Percentiles rank a stretch among this genome's conserved stretches.
These are phyloP conservation scores for Melangyna quadrimaculata DNA, from an alignment of 2,888 invertebrate genomes.

Conservation along the genomic window DNA sequence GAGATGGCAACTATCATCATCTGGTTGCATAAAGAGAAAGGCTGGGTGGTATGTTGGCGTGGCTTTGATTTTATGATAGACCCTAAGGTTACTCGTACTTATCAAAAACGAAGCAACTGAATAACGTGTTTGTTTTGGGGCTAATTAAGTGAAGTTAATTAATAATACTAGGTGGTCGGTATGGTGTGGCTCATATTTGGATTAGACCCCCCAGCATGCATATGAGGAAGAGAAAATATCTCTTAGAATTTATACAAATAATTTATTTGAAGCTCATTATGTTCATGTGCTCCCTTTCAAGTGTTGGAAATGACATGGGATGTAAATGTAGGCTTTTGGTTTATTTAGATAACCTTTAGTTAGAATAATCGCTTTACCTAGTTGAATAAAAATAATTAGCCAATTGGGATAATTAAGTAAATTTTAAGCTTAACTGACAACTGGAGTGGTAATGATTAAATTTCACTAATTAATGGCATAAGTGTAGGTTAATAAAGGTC, in stretches of 20 bases:
- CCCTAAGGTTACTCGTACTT: not conserved
- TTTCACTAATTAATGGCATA: too few species aligned
- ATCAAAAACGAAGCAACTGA: constrained; percentile 43
- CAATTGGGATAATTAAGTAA: not conserved
- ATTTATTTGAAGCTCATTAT: constrained; percentile 52
- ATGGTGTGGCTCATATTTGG: not conserved
- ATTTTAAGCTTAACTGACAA: not conserved
- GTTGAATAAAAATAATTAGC: not conserved
- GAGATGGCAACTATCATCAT: constrained; percentile 26
- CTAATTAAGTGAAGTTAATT: constrained; percentile 67
- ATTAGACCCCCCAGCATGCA: constrained; percentile 51
- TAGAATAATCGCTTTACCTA: not conserved
- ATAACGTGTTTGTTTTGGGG: constrained; percentile 58
- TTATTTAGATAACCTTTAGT: not conserved
- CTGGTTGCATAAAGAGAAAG: not conserved
- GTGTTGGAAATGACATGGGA: not conserved
- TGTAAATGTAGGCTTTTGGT: not conserved
- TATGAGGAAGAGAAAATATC: constrained; percentile 2
- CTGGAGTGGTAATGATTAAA: not conserved
- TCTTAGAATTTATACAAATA: constrained; percentile 27
- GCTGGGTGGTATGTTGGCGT: not conserved
- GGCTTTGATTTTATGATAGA: not conserved
- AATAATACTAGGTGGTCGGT: constrained; percentile 49
- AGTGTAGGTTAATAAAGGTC: too few species aligned
- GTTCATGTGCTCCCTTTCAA: too few species aligned